Base-by-base conservation (phyloP, 2,113 vertebrate genomes). In the Tiliqua scincoides region DNA sequence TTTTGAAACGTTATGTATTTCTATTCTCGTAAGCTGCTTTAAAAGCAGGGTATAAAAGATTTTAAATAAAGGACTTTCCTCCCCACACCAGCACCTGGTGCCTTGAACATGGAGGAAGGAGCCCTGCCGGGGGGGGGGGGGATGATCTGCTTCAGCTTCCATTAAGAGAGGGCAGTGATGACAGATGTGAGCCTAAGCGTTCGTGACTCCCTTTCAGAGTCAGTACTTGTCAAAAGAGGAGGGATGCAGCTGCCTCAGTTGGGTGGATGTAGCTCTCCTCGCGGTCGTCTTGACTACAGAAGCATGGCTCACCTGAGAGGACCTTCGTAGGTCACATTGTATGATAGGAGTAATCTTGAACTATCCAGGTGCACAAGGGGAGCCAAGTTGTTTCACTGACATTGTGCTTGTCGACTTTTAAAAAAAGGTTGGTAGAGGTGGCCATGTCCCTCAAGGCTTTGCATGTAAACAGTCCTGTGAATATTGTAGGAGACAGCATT, bases 361-460 rank as follows among this genome's bases (percentile, higher is more conserved):
- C 61, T 54, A 35, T 74, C 67, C 84, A 72, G 71, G 23, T 70
- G 30, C 37, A 48, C 63, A 67, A 37, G 48, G 52, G 11, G n/a
- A 57, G 48, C 20, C 43, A 27, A 30, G 30, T 27, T 3, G 12
- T 17, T 25, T 40, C 27, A 27, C 6, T 1, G 10, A 48, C 57
- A 73, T 63, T 62, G 35, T 52, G n/a, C 68, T 82, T 43, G 25
- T 59, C 82, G 0, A 3, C 25, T 85, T 84, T 79, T 59, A 76
- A 52, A 82, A 8, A 48, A n/a, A 63, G 40, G 77, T 27, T 32
- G 3, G 30, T 32, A 68, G 23, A 84, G 77, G 78, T 21, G 1
- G 20, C 75, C n/a, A 80, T 83, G 70, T 89, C 76, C 74, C 32
- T 48, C 77, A 73, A 74, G 70, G 67, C n/a, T 2, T 57, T 79